These are phyloP conservation scores for Philhelius pedissequus DNA, from an alignment of 2,888 invertebrate genomes.

Conservation along the genomic window DNA sequence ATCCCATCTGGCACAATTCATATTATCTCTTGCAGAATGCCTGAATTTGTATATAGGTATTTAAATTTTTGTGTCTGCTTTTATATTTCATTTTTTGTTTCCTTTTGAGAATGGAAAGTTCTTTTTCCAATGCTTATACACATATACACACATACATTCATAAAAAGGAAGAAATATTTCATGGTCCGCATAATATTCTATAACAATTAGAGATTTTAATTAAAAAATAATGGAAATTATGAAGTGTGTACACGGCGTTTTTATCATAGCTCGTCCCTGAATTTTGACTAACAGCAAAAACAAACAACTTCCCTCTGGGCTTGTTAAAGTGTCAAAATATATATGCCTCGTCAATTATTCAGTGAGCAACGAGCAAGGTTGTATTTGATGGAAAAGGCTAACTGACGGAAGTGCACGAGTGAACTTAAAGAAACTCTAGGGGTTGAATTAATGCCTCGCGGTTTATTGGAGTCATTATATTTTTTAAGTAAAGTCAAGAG, in stretches of 20 bases:
- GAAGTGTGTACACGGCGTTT: conserved; percentile 18
- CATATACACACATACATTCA: background rate
- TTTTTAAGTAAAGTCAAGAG: background rate
- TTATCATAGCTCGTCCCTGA: conserved; percentile 31
- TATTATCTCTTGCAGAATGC: conserved; percentile 14
- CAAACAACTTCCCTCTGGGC: background rate
- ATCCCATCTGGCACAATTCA: conserved; percentile 29
- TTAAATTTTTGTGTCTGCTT: background rate
- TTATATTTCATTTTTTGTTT: background rate
- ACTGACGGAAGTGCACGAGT: background rate
- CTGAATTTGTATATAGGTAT: conserved; percentile 39
- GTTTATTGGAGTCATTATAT: conserved; percentile 52
- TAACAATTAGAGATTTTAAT: conserved; percentile 64
- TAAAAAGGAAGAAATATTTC: conserved; percentile 10
- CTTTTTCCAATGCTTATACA: background rate
- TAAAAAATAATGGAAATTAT: conserved; percentile 65
- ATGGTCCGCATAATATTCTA: conserved; percentile 45
- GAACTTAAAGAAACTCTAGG: background rate
- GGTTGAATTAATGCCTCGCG: conserved; percentile 41
- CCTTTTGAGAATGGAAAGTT: background rate
- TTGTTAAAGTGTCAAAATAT: conserved; percentile 47
- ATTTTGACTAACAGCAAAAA: background rate
- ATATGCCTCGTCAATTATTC: conserved; percentile 38
- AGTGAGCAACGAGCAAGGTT: conserved; percentile 6
- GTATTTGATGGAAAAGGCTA: background rate